Evolutionary conservation across 2,113 vertebrate species (phyloP), one percentile per base, ranked within the genome.

Genomic region (Gymnocephalus cernua): DNA sequence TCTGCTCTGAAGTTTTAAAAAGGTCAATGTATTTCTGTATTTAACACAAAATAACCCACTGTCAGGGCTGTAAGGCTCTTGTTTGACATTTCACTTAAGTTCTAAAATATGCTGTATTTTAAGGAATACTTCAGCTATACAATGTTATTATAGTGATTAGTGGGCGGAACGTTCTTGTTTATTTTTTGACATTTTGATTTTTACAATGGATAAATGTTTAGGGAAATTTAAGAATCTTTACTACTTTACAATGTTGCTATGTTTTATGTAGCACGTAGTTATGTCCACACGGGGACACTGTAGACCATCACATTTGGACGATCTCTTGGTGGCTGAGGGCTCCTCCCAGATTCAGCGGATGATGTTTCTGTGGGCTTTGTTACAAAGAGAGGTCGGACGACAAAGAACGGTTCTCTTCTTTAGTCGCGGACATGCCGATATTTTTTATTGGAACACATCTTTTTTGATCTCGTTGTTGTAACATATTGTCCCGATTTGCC

Each of bases 321-420:
- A 41, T 3, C 2, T 32, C 0, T 50, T 25, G 9, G 6, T 29
- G 6, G 13, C 0, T 56, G 0, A 5, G 74, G 48, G 79, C 92
- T 83, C 92, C 94, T 90, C 90, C 93, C 89, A 75, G 59, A 62
- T 74, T 50, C 6, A 86, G 10, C 4, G n/a, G 29, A 57, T 25
- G 54, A 59, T 72, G 41, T 57, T 53, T 82, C 13, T 71, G 23
- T 11, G 63, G 50, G 29, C 32, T 25, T 35, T 81, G 19, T 35
- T 54, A 77, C 58, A 82, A 82, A 71, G 80, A 77, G 14, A 48
- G 44, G 9, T 21, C 63, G 25, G 25, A 48, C 63, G 23, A 66
- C 44, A 66, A 66, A 66, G 44, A 66, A 18, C 63, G 4, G 44
- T 27, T 11, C 2, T 27, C 44, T 27, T 27, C 8, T 18, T 44